These are phyloP conservation scores for Myopa testacea DNA, from an alignment of 2,888 invertebrate genomes.

Conservation along the genomic window DNA sequence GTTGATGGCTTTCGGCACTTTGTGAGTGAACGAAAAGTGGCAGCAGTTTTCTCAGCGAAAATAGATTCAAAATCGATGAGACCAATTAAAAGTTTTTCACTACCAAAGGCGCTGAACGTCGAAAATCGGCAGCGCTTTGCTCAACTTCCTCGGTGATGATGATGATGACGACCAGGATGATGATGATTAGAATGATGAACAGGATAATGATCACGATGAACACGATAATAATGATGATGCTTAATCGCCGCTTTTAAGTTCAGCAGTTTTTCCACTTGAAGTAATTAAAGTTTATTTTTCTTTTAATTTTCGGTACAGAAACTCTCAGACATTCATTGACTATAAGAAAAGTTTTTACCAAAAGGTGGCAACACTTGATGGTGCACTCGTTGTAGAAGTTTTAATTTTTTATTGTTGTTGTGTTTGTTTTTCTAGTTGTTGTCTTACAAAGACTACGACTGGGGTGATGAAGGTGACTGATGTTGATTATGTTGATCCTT, in stretches of 20 bases:
- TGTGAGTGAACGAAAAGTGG: not conserved
- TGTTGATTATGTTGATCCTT: too few relatives aligned
- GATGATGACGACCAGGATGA: not conserved
- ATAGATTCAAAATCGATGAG: conserved; percentile 23
- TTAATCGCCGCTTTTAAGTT: conserved; percentile 12
- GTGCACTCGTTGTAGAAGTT: not conserved
- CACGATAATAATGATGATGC: not conserved
- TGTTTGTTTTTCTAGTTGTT: not conserved
- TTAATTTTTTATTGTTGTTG: not conserved
- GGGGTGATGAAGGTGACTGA: too few relatives aligned
- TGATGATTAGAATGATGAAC: not conserved
- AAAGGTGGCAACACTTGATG: not conserved
- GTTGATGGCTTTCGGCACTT: too few relatives aligned
- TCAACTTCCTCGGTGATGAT: too few relatives aligned
- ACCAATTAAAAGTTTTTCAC: conserved; percentile 32
- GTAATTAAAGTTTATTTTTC: conserved; percentile 9
- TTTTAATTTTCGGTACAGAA: not conserved
- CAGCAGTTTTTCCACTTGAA: conserved; percentile 20
- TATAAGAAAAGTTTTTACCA: not conserved
- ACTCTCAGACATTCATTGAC: not conserved
- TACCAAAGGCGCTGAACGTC: not conserved
- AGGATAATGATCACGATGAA: too few relatives aligned
- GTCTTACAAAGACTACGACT: too few relatives aligned
- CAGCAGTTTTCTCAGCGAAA: not conserved
- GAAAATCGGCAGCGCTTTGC: too few relatives aligned